phyloP scores from a whole-genome alignment of 2,113 vertebrate species.

The Rhinogobius similis region DNA sequence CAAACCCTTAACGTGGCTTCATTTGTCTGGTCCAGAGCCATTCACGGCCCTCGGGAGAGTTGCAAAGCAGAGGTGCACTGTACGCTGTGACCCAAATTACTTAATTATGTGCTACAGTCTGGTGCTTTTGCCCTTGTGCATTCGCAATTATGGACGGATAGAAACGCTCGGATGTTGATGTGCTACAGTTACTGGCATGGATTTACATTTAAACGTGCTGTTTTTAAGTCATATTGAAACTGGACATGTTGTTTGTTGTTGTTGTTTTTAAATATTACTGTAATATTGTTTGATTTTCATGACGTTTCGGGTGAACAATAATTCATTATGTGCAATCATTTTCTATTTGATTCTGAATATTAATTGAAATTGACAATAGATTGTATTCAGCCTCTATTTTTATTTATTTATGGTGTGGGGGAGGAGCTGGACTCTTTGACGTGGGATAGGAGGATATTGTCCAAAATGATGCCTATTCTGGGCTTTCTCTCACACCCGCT shows the following conservation, averaged over 20 bases:
- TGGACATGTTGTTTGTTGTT: not conserved
- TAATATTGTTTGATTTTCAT: not conserved
- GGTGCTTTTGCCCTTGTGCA: conserved; percentile 21
- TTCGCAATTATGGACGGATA: conserved; percentile 1
- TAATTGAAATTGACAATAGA: too few species aligned
- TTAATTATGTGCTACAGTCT: conserved; percentile 47
- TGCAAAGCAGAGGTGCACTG: conserved; percentile 26
- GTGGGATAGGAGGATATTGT: too few species aligned
- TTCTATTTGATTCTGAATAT: too few species aligned
- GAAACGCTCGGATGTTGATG: not conserved
- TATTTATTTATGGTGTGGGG: too few species aligned
- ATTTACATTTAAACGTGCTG: not conserved
- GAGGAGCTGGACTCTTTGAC: too few species aligned
- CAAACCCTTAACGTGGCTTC: conserved; percentile 30
- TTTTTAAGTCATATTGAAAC: not conserved
- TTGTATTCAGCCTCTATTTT: too few species aligned
- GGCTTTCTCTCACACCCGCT: too few species aligned
- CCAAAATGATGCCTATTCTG: too few species aligned
- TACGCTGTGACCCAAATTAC: conserved; percentile 42
- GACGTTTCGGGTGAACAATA: not conserved
- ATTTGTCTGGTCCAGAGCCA: conserved; percentile 50
- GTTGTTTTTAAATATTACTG: not conserved
- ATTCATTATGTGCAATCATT: too few species aligned
- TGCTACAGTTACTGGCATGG: not conserved
- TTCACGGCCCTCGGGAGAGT: conserved; percentile 40